phyloP scores from a whole-genome alignment of 2,797 vertebrate species.

The Alfaro cultratus region DNA sequence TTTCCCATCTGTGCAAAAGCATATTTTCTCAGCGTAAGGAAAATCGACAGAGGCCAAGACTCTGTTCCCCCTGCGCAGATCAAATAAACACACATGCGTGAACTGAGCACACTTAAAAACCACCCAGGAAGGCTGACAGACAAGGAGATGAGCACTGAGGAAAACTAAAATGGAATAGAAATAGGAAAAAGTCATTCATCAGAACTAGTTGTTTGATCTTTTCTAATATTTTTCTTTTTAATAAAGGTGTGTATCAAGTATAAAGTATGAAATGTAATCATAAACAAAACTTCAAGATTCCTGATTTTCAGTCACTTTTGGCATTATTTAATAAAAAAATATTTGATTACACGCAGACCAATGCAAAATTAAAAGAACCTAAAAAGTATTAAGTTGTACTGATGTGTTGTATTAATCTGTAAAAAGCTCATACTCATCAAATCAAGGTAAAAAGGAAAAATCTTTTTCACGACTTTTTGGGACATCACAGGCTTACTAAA shows the following conservation, averaged over 20 bases:
- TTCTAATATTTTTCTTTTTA: slow-evolving; percentile 7
- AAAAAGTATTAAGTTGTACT: not conserved
- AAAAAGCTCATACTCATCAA: not conserved
- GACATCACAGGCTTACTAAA: not conserved
- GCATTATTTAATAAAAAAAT: not conserved
- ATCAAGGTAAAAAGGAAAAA: not conserved
- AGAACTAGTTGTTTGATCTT: not conserved
- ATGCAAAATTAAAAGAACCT: not conserved
- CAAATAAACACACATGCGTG: slow-evolving; percentile 79
- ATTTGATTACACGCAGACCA: not conserved
- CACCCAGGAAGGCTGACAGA: slow-evolving; percentile 73
- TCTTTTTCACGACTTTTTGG: not conserved
- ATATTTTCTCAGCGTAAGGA: slow-evolving; percentile 81
- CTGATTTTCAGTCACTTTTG: not conserved
- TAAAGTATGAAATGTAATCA: slow-evolving; percentile 13
- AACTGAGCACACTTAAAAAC: slow-evolving; percentile 62
- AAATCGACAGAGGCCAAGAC: slow-evolving; percentile 71
- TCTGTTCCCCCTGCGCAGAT: slow-evolving; percentile 78
- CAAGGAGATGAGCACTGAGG: slow-evolving; percentile 13
- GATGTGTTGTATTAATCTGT: not conserved
- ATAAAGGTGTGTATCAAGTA: not conserved
- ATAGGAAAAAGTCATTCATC: not conserved
- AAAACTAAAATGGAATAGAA: slow-evolving; percentile 22
- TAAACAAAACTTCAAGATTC: slow-evolving; percentile 10
- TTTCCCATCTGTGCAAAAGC: slow-evolving; percentile 76